phyloP scores from a whole-genome alignment of 2,113 vertebrate species.

The Amblyopsis rosae region DNA sequence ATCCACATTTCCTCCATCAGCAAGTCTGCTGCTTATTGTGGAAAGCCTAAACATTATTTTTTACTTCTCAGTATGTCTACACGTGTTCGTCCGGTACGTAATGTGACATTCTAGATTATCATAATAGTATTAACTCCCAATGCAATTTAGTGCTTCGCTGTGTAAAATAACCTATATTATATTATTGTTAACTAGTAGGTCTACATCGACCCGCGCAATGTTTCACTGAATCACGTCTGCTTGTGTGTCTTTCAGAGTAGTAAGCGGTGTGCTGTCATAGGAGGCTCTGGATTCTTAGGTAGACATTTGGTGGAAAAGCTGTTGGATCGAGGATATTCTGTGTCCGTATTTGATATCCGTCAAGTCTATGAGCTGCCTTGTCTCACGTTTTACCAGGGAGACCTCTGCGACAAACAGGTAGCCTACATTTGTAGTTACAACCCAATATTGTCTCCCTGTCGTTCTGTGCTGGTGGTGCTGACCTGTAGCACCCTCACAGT shows the following conservation, averaged over 20 bases:
- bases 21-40: not conserved
- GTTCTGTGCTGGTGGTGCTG: not conserved
- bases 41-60: not conserved
- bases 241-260: slow-evolving; percentile 66
- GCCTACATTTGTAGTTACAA: not conserved
- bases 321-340: slow-evolving; percentile 82
- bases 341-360: slow-evolving; percentile 91
- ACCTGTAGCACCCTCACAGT: no score
- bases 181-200: not conserved
- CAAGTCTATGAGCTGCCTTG: slow-evolving; percentile 79
- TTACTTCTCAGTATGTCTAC: slow-evolving; percentile 66
- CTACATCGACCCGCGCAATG: not conserved
- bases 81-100: slow-evolving; percentile 77
- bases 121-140: not conserved
- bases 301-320: slow-evolving; percentile 91
- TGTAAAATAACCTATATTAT: not conserved
- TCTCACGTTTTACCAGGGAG: slow-evolving; percentile 87
- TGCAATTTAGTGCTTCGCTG: not conserved
- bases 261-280: slow-evolving; percentile 87
- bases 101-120: not conserved
- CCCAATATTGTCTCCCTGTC: not conserved
- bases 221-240: not conserved
- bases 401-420: slow-evolving; percentile 90
- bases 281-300: slow-evolving; percentile 92
- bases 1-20: not conserved